A percentile compares a stretch with the other conserved stretches of the same genome.
Evolutionary conservation across 2,888 invertebrate species (phyloP).

Genomic region (Volucella inflata): DNA sequence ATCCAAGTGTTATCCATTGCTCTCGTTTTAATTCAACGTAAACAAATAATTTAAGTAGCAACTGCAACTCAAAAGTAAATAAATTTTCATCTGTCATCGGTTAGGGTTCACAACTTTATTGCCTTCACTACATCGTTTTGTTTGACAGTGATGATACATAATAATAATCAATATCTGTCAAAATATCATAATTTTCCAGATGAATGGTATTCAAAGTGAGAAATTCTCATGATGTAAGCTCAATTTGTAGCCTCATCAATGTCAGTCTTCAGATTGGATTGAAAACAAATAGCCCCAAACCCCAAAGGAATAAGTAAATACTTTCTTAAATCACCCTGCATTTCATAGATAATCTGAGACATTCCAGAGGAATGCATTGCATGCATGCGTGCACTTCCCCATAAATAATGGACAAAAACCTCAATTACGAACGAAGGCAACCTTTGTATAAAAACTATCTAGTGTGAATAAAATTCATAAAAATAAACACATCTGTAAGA

Average conservation of each 20-base stretch:
- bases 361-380: slow-evolving; percentile 36
- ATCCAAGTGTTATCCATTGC: no score
- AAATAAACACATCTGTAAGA: slow-evolving; percentile 67
- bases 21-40: no score
- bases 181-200: no score
- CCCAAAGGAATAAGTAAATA: slow-evolving; percentile 12
- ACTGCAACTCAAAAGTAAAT: no score
- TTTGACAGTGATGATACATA: background rate
- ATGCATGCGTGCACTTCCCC: slow-evolving; percentile 50
- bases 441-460: slow-evolving; percentile 6
- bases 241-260: slow-evolving; percentile 3
- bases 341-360: background rate
- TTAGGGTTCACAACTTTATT: no score
- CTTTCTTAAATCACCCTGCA: background rate
- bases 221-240: background rate
- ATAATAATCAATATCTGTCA: slow-evolving; percentile 16
- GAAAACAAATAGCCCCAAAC: background rate
- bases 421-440: slow-evolving; percentile 28
- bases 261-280: slow-evolving; percentile 11
- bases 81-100: no score
- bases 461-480: slow-evolving; percentile 60
- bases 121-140: background rate
- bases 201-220: slow-evolving; percentile 1
- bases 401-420: slow-evolving; percentile 34
- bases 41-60: no score